Base-by-base conservation (phyloP, 2,888 invertebrate species). In the Hypsopygia costalis region DNA sequence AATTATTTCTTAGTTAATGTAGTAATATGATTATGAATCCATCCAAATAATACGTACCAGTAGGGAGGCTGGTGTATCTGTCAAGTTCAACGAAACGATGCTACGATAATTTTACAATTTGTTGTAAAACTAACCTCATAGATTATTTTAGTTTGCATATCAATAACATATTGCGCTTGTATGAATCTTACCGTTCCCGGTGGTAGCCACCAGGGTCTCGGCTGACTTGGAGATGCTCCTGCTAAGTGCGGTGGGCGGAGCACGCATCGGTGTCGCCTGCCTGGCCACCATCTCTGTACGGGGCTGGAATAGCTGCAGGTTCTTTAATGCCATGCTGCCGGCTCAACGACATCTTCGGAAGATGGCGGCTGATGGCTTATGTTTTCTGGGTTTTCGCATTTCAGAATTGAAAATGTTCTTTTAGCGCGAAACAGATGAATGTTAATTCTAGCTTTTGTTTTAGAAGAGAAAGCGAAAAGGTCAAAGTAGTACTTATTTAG, bases 211-310 rank as follows among this genome's bases (percentile, higher is more conserved):
- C 11, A 89, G 61, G 3, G 81, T 77, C 48, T 89, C 89, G 38
- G 89, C 89, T 22, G 87, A 86, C 44, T 71, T 81, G 1, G 87
- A 87, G 8, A 88, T 69, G 44, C 54, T 77, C 44, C 80, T 75
- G 0, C 81, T 79, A 3, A 86, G 50, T 1, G 80, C 73, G 0
- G 76, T 64, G 0, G 86, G 86, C 1, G 81, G 72, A 0, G 86
- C 88, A 60, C 63, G 73, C 78, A 88, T 78, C 1, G 88, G 88
- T 1, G 76, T 77, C 10, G 71, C 68, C 38, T 79, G 80, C 1
- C 78, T 61, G 36, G 81, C 74, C 36, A 73, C 75, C 75, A 74
- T 81, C 28, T 80, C 78, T n/a, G 73, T 69, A 52, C 69, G 54
- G 3, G 85, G 81, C 39, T 72, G 77, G 38, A 83, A 78, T 41